phyloP scores from a whole-genome alignment of 2,113 vertebrate genomes.

The Leptocoma aspasia region DNA sequence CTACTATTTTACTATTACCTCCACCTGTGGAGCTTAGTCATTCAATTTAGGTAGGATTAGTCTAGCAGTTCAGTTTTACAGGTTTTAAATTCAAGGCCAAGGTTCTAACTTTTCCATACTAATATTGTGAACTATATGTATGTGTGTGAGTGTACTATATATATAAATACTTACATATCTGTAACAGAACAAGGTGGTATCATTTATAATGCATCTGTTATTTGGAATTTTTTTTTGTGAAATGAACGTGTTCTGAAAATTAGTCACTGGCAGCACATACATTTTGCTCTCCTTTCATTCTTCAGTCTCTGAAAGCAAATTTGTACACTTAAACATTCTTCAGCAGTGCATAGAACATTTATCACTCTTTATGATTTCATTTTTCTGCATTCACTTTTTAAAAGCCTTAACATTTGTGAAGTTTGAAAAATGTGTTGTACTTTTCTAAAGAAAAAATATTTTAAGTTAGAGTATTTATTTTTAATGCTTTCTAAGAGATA shows the following conservation, averaged over 20 bases:
- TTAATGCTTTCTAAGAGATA: neutral
- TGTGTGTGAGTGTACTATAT: neutral
- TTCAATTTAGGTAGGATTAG: neutral
- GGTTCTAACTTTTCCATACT: neutral
- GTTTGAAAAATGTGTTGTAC: neutral
- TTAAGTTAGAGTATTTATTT: neutral
- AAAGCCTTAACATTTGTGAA: neutral
- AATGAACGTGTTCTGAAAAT: neutral
- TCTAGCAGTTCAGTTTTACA: neutral
- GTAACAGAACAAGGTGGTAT: neutral
- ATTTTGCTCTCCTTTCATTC: neutral
- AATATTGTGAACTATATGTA: neutral
- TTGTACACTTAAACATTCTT: neutral
- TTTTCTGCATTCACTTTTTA: neutral
- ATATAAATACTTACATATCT: neutral
- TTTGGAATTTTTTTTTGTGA: rapidly evolving
- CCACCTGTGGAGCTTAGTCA: neutral
- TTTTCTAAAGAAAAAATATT: neutral
- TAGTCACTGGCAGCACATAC: neutral
- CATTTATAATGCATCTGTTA: neutral
- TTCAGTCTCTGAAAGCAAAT: neutral
- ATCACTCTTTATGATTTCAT: neutral
- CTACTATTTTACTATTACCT: neutral
- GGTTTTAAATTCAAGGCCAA: neutral
- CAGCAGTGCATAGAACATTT: neutral